phyloP scores from a whole-genome alignment of 2,888 invertebrate genomes.

The Anorthoa munda region DNA sequence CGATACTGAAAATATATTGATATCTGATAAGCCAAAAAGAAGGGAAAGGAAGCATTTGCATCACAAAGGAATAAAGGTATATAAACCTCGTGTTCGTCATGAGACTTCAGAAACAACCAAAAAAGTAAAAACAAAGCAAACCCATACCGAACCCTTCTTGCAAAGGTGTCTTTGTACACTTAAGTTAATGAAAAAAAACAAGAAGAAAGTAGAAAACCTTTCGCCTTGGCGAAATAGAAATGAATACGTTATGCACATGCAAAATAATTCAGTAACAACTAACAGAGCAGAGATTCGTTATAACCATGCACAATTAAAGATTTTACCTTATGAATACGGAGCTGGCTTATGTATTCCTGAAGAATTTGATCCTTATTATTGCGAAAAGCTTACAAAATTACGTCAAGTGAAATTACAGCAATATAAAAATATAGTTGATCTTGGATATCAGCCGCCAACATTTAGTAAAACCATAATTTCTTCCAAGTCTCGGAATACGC shows the following conservation, averaged over 20 bases:
- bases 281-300: conserved; percentile 27
- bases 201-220: conserved; percentile 29
- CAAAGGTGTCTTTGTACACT: conserved; percentile 57
- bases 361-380: conserved; percentile 10
- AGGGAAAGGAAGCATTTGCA: conserved; percentile 8
- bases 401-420: conserved; percentile 16
- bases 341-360: background rate
- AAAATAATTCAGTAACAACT: conserved; percentile 34
- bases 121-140: conserved; percentile 38
- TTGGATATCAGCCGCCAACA: conserved; percentile 14
- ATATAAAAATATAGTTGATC: conserved; percentile 7
- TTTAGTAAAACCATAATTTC: conserved; percentile 12
- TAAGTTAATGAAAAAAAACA: conserved; percentile 56
- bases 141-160: conserved; percentile 41
- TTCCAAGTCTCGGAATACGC: conserved; percentile 9
- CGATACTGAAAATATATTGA: background rate
- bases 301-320: conserved; percentile 15
- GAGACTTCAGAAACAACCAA: conserved; percentile 28
- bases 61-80: conserved; percentile 38
- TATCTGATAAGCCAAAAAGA: conserved; percentile 2
- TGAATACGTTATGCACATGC: conserved; percentile 42
- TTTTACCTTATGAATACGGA: conserved; percentile 62
- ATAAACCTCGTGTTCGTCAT: conserved; percentile 42
- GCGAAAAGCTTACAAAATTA: conserved; percentile 3
- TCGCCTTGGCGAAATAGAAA: conserved; percentile 13